phyloP scores from a whole-genome alignment of 92 coral and sea anemone genomes.

The Zoanthus sociatus region DNA sequence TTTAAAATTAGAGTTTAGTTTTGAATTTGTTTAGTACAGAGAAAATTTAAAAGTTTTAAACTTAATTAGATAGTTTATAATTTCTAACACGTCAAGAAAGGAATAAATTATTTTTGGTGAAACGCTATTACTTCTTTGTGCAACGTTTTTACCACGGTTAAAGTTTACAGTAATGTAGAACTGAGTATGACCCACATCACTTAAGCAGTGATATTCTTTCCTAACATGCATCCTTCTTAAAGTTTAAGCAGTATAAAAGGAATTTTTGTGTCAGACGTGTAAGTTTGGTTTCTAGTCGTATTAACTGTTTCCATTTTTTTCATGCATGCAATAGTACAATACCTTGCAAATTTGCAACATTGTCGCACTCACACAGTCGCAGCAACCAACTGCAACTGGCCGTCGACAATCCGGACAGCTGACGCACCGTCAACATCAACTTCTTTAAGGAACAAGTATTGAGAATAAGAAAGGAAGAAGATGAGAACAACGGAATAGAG shows the following conservation, averaged over 20 bases:
- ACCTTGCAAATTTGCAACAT: conserved; percentile 23
- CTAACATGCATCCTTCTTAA: no score
- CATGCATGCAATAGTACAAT: conserved; percentile 23
- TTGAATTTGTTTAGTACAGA: no score
- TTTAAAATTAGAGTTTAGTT: no score
- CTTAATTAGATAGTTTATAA: no score
- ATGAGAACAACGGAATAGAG: background rate
- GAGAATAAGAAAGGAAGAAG: background rate
- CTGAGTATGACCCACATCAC: no score
- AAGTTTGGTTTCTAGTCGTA: background rate
- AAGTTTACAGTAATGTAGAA: no score
- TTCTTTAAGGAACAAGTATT: conserved; percentile 29
- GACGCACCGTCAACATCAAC: conserved; percentile 40
- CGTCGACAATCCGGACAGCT: conserved; percentile 49
- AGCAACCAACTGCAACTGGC: conserved; percentile 26
- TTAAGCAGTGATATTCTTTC: no score
- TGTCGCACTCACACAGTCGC: conserved; percentile 30
- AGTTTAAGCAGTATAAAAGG: background rate
- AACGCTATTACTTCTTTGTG: no score
- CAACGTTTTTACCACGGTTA: no score
- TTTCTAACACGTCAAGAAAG: no score
- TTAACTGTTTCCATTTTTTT: background rate
- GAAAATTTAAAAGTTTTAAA: no score
- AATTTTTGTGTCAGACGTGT: background rate
- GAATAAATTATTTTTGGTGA: no score